phyloP scores from a whole-genome alignment of 1,140 invertebrate genomes.

The Idris sp. region DNA sequence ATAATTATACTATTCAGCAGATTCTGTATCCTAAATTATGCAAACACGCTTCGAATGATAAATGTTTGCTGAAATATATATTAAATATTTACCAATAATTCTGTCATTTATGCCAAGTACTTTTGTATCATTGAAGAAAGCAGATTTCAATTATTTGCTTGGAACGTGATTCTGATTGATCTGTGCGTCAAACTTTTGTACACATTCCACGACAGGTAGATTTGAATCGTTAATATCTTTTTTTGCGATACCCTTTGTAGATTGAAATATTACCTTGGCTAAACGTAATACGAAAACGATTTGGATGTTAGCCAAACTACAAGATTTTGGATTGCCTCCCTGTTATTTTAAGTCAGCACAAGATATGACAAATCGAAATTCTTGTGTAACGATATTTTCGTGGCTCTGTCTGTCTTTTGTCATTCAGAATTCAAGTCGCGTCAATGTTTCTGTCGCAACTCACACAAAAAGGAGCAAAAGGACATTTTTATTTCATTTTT shows the following conservation, averaged over 20 bases:
- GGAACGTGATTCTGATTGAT: constrained; percentile 20
- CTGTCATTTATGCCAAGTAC: too few species aligned
- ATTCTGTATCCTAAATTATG: too few species aligned
- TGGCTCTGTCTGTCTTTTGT: constrained; percentile 1
- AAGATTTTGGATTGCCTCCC: constrained; percentile 36
- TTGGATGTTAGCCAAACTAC: constrained; percentile 47
- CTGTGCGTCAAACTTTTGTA: constrained; percentile 7
- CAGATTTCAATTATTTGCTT: too few species aligned
- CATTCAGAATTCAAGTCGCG: constrained; percentile 14
- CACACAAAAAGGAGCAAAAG: background rate
- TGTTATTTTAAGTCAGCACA: constrained; percentile 44
- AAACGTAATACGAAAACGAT: constrained; percentile 56
- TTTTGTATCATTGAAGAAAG: background rate
- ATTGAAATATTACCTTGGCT: constrained; percentile 55
- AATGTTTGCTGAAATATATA: too few species aligned
- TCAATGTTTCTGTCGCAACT: constrained; percentile 2
- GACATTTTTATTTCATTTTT: background rate
- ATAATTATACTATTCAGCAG: too few species aligned
- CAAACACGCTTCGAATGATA: too few species aligned
- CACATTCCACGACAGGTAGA: constrained; percentile 10
- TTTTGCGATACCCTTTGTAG: constrained; percentile 23
- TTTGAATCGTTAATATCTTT: constrained; percentile 45
- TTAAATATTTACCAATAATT: too few species aligned
- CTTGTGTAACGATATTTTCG: constrained; percentile 25
- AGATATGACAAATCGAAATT: constrained; percentile 51